Conservation (phyloP, 2,888 invertebrate species). For the Tetragnatha montana region DNA sequence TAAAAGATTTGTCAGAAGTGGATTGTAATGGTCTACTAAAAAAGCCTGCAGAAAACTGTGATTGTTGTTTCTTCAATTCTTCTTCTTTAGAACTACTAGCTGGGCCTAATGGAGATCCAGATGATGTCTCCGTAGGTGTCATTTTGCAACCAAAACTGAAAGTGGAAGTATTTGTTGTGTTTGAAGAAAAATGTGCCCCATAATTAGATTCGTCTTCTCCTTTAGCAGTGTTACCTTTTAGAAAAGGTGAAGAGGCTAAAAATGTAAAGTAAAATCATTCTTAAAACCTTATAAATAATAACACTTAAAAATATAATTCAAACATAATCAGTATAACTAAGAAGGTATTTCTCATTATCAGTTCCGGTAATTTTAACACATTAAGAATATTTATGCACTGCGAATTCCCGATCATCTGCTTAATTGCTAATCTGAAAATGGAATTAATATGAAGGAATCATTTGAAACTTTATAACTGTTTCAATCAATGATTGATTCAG, state of each 20-base stretch:
- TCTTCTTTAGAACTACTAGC: slow-evolving; percentile 34
- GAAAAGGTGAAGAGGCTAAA: slow-evolving; percentile 9
- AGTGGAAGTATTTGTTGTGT: slow-evolving; percentile 65
- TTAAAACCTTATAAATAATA: too few species aligned
- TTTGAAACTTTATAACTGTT: too few species aligned
- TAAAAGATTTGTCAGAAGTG: slow-evolving; percentile 41
- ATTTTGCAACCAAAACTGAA: slow-evolving; percentile 65
- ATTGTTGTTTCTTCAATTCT: slow-evolving; percentile 8
- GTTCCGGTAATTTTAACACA: too few species aligned
- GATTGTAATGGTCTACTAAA: slow-evolving; percentile 23
- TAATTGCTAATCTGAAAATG: too few species aligned
- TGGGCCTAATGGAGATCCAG: slow-evolving; percentile 33
- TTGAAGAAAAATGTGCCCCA: slow-evolving; percentile 59
- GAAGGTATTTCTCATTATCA: too few species aligned
- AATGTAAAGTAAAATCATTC: too few species aligned
- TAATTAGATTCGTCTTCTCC: slow-evolving; percentile 61
- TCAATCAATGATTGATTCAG: too few species aligned
- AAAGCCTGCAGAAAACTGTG: slow-evolving; percentile 34
- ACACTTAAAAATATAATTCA: too few species aligned
- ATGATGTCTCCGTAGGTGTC: slow-evolving; percentile 54
- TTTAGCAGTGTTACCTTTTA: slow-evolving; percentile 11
- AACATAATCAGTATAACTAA: too few species aligned
- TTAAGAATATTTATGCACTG: too few species aligned
- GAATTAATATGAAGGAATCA: too few species aligned
- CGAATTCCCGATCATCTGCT: too few species aligned